phyloP scores from a whole-genome alignment of 2,113 vertebrate genomes.

The Phocoena sinus region DNA sequence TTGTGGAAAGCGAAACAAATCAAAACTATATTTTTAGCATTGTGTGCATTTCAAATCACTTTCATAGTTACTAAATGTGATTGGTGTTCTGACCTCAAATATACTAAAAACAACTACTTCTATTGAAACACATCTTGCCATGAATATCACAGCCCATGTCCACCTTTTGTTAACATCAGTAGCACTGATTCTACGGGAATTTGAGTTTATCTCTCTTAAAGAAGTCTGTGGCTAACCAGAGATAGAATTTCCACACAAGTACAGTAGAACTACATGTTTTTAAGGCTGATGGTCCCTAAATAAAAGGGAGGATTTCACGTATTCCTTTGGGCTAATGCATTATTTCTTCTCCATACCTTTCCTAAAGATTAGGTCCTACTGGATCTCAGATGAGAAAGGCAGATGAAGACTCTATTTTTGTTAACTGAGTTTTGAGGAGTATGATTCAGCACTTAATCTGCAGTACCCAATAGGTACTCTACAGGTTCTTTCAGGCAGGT shows the following conservation, averaged over 20 bases:
- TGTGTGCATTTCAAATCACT: not conserved
- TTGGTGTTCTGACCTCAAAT: not conserved
- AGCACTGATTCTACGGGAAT: not conserved
- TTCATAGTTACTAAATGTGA: not conserved
- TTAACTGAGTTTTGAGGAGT: not conserved
- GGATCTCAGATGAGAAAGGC: not conserved
- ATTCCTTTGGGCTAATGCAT: not conserved
- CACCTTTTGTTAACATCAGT: not conserved
- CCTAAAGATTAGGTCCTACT: not conserved
- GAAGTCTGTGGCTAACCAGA: not conserved
- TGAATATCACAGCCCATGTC: accelerated
- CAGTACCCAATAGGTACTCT: not conserved
- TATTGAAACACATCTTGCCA: not conserved
- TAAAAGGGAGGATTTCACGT: not conserved
- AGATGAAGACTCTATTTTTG: not conserved
- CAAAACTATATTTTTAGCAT: not conserved
- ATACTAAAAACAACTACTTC: not conserved
- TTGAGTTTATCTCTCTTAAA: not conserved
- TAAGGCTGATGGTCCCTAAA: not conserved
- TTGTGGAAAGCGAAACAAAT: not conserved
- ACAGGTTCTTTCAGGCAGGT: not conserved
- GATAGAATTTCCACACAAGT: not conserved
- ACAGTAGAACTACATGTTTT: not conserved
- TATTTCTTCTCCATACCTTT: not conserved
- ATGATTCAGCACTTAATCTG: not conserved